Base-by-base conservation (phyloP, 2,888 invertebrate species). In the Tinea pellionella region DNA sequence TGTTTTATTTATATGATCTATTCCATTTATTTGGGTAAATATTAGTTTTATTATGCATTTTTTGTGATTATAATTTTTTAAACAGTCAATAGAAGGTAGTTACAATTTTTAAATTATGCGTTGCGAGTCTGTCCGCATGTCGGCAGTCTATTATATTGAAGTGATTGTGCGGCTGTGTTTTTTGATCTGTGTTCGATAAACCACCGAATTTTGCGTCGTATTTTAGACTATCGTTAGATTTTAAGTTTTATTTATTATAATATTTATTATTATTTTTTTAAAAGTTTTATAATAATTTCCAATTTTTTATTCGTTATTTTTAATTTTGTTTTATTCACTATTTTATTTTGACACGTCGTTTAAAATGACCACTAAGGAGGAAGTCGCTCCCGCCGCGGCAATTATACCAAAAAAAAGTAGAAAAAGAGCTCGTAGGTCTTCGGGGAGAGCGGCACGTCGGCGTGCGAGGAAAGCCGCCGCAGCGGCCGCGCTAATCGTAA, bases 111-210 rank as follows among this genome's bases (percentile, higher is more conserved):
- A 13, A 4, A 1, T 53, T 11, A 19, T 24, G 6, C 24, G 24
- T 6, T 24, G 19, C 59, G 64, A 63, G 67, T 61, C 62, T 43
- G 63, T 56, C 32, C 62, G 24, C 61, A 61, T 19, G 62, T 56
- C 60, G 53, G 62, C 71, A 82, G 82, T 83, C 79, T 78, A 53
- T 71, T 73, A 75, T 75, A 78, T 72, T 75, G 73, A 68, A 68
- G 65, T 70, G 75, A 73, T 67, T 72, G 73, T 64, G 65, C 69
- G 72, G 69, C 68, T 68, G 64, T 53, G 16, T 13, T 51, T 12
- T 53, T 24, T 18, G 24, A 53, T 1, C 2, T 53, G 4, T 19
- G 2, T 53, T 47, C n/a, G n/a, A 47, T 16, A 47, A 62, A 61
- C 59, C 55, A 61, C 59, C 61, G 63, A 64, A 65, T 64, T 62